Evolutionary conservation across 2,113 vertebrate species (phyloP).

Genomic region (Motacilla alba): DNA sequence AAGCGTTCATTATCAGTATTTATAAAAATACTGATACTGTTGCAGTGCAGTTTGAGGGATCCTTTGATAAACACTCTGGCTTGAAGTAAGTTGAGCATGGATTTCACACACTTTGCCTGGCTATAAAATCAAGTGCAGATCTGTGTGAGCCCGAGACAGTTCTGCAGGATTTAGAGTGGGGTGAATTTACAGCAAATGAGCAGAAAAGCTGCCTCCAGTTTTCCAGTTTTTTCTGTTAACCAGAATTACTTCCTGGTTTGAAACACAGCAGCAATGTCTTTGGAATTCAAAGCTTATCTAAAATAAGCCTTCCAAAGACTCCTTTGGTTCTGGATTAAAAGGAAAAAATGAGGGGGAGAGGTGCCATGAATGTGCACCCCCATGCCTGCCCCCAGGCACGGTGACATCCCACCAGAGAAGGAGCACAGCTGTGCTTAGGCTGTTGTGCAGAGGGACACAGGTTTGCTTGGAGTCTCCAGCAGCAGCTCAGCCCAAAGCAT

Average conservation of each 20-base stretch:
- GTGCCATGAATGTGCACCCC: not conserved
- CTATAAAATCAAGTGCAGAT: not conserved
- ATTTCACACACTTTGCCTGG: not conserved
- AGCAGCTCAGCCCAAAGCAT: not conserved
- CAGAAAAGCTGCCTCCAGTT: not conserved
- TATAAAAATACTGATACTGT: not conserved
- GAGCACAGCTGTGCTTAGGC: not conserved
- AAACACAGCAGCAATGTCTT: not conserved
- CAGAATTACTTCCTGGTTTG: not conserved
- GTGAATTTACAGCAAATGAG: not conserved
- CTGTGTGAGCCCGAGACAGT: not conserved
- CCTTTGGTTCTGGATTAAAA: not conserved
- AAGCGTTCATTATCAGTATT: not conserved
- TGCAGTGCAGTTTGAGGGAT: not conserved
- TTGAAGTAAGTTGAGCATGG: not conserved
- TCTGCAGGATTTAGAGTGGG: not conserved
- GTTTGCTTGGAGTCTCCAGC: not conserved
- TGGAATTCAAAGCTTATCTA: not conserved
- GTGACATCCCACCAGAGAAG: not conserved
- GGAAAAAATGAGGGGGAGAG: not conserved
- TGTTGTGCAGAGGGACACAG: not conserved
- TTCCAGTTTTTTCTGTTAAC: not conserved
- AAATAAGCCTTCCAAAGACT: not conserved
- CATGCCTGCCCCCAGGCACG: fast-evolving
- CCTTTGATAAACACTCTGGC: not conserved